A percentile compares a stretch with the other conserved stretches of the same genome.
phyloP scores from a whole-genome alignment of 2,113 vertebrate genomes.

The Piprites chloris region DNA sequence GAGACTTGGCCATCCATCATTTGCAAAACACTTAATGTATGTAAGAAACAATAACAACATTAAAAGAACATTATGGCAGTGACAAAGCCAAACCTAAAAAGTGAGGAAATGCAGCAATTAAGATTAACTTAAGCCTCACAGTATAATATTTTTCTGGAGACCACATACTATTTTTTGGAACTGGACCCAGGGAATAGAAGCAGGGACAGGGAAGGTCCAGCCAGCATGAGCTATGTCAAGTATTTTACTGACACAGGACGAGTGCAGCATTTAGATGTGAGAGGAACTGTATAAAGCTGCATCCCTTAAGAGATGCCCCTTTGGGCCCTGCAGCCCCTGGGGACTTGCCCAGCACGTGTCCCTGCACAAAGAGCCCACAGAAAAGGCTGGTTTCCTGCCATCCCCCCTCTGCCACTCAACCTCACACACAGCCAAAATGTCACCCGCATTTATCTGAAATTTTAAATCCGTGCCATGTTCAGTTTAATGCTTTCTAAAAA shows the following conservation, averaged over 20 bases:
- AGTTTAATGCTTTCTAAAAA: constrained; percentile 29
- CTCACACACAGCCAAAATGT: neutral
- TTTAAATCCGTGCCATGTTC: neutral
- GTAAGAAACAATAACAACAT: constrained; percentile 35
- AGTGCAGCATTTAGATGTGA: neutral
- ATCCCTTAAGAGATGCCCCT: neutral
- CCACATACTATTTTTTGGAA: constrained; percentile 21
- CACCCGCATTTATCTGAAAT: neutral
- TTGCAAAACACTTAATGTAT: neutral
- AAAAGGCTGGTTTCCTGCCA: neutral
- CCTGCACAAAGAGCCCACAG: constrained; percentile 30
- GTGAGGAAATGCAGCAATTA: constrained; percentile 18
- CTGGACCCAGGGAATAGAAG: neutral
- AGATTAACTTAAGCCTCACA: neutral
- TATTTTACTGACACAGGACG: neutral
- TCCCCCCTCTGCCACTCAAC: neutral
- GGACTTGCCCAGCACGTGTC: neutral
- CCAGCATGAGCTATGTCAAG: neutral
- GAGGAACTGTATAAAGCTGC: neutral
- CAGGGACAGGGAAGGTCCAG: neutral
- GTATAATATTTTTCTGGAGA: constrained; percentile 3
- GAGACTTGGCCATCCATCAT: constrained; percentile 4
- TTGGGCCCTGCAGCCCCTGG: neutral
- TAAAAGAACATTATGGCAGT: constrained; percentile 37
- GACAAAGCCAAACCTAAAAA: constrained; percentile 35